Base-by-base conservation (phyloP, 2,113 vertebrate species). In the Microtus montanus region DNA sequence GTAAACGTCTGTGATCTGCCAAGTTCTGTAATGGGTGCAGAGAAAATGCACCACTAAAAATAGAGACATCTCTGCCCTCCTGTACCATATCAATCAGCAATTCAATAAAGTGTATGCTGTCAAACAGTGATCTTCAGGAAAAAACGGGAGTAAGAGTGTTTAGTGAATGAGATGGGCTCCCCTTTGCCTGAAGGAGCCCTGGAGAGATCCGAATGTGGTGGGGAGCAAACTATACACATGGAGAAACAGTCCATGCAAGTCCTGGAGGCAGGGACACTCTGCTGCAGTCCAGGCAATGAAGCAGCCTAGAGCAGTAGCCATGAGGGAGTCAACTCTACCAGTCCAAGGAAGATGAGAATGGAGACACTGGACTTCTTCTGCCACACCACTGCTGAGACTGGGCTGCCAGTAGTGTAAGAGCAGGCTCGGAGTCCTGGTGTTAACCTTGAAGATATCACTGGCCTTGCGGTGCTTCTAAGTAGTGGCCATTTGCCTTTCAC, bases 11-110 rank as follows among this genome's bases (percentile, higher is more conserved):
- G 64, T 15, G 11, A 71, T 78, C 71, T 77, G 85, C 49, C 86
- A 74, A 73, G 6, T 52, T 95, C 63, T 89, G 14, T 77, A 47
- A 41, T 49, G 86, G 52, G 9, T 73, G 3, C 2, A 63, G 7
- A 22, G 58, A 17, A 41, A 80, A 70, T n/a, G 5, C 7, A 85
- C 17, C 85, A 84, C 78, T 66, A 89, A 93, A 85, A 86, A 92
- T 54, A 49, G 52, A 95, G 83, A 90, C 93, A 82, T 30, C 26
- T 88, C 68, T 91, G 47, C 24, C 58, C 26, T 92, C 10, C 73
- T 33, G 14, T 49, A 73, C 90, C 64, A 77, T 4, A 75, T 35
- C 41, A 91, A n/a, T 30, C 66, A 85, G 44, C n/a, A 86, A 90
- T 63, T 49, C 47, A 63, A 24, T 52, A 85, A 93, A 83, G 87